phyloP scores from a whole-genome alignment of 2,797 vertebrate species.

The Enteromius mattozi region DNA sequence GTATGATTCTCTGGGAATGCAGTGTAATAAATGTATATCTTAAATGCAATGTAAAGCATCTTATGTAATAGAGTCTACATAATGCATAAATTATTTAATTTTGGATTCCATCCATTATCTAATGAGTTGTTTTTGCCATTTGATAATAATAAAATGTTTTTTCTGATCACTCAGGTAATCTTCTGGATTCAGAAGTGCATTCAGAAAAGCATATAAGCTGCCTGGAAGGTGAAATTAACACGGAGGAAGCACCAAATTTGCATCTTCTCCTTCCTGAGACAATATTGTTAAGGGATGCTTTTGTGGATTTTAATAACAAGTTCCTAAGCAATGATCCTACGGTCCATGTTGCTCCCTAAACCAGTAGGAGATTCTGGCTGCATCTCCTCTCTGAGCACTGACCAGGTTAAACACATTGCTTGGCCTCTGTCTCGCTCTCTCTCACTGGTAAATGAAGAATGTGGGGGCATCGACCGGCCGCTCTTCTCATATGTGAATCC shows the following conservation, averaged over 20 bases:
- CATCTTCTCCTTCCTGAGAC: neutral
- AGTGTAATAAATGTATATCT: neutral
- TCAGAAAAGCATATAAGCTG: neutral
- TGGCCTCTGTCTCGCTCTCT: conserved; percentile 25
- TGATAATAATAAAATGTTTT: neutral
- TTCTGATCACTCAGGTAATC: neutral
- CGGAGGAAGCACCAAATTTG: neutral
- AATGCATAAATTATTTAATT: neutral
- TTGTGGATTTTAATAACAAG: neutral
- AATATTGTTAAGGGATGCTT: neutral
- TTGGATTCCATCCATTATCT: neutral
- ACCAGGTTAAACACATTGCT: conserved; percentile 16
- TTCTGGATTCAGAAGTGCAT: neutral
- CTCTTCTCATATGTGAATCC: conserved; percentile 57
- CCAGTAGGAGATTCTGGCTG: neutral
- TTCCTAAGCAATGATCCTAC: neutral
- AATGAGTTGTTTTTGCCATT: neutral
- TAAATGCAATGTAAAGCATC: neutral
- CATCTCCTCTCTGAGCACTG: conserved; percentile 17
- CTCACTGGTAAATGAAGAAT: conserved; percentile 48
- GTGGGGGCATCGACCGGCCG: conserved; percentile 52
- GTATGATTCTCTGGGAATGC: neutral
- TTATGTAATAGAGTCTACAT: neutral
- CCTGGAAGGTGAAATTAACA: neutral
- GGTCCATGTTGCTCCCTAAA: neutral